Evolutionary conservation across 1,140 invertebrate species (phyloP), one percentile per base, ranked within the genome.

Genomic region (Chironomus striatipennis): DNA sequence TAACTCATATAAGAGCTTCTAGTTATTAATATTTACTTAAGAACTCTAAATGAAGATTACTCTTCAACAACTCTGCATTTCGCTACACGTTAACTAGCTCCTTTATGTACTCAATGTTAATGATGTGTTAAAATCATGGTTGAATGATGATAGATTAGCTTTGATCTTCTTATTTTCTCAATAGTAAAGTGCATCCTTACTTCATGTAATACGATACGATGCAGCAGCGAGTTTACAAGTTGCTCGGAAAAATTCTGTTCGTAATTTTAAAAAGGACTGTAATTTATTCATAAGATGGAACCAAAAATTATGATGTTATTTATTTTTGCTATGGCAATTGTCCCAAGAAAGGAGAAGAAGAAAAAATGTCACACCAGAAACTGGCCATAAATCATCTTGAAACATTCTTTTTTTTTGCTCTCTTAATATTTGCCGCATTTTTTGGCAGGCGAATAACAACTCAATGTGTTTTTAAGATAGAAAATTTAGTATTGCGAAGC

Each of bases 101-200:
- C 24, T 34, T 2, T 34, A 5, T 34, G 24, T 34, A 34, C 24
- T 34, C 47, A 57, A 57, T 70, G 17, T 70, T 70, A 70, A 70
- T 70, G 65, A 70, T 70, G 65, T 70, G 65, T 70, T 20, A 70
- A 70, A 70, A 20, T 70, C 65, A 70, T 17, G 65, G 18, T 70
- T 12, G 17, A 70, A 9, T 21, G 65, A 70, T 70, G 65, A 70
- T 70, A 10, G 17, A 70, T 70, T 70, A 70, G 20, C 65, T 70
- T 70, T 70, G 47, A 57, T 57, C 47, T 57, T 57, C n/a, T 57
- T 15, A n/a, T 57, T 15, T 34, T 34, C 24, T 34, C 1, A 34
- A 34, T 34, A 34, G 24, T 34, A 34, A 34, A 34, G 24, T 34
- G 24, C 5, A 34, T 34, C 24, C 24, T 34, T 34, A 5, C 24